Evolutionary conservation across 2,888 invertebrate genomes (phyloP), one percentile per base, ranked within the genome.

Genomic region (Chymomyza procnemis): DNA sequence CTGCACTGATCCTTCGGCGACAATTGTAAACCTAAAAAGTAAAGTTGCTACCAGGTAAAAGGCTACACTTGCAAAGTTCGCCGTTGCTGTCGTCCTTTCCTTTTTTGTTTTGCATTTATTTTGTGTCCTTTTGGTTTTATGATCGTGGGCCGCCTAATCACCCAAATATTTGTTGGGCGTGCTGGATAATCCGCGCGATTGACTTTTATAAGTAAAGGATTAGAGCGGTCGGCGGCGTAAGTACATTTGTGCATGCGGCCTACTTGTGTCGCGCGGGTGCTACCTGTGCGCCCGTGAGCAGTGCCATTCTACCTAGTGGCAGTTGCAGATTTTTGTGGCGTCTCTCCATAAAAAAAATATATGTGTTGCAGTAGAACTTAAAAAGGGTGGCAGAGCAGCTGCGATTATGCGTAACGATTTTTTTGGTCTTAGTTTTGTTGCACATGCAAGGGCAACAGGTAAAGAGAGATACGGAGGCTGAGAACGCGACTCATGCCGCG

Each of bases 181-280:
- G 76, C 69, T 85, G 78, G 80, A 55, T 87, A 87, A 83, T 83
- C 87, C 85, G 52, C 54, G 62, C 71, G 88, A 88, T 88, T 88
- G 84, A 88, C 88, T 85, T 85, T 79, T 66, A 75, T 87, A 86
- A 87, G 88, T 76, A 86, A 84, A 82, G 82, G 82, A 78, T 81
- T 84, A 73, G 52, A 58, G 26, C 22, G 9, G 22, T 47, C 56
- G 54, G 46, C 47, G 66, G 19, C 54, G 54, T 5, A 21, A 18
- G 9, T n/a, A 6, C 26, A 26, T 41, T 41, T 21, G 54, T 18
- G 19, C 54, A 16, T 18, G 48, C 48, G 48, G 16, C 18, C 18
- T 18, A 21, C 21, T 18, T 18, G 9, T 21, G 54, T 19, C 22
- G 19, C 22, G 9, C n/a, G 9, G 22, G 63, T n/a, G n/a, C 64